phyloP scores from a whole-genome alignment of 2,888 invertebrate genomes.

The Rotaria socialis region DNA sequence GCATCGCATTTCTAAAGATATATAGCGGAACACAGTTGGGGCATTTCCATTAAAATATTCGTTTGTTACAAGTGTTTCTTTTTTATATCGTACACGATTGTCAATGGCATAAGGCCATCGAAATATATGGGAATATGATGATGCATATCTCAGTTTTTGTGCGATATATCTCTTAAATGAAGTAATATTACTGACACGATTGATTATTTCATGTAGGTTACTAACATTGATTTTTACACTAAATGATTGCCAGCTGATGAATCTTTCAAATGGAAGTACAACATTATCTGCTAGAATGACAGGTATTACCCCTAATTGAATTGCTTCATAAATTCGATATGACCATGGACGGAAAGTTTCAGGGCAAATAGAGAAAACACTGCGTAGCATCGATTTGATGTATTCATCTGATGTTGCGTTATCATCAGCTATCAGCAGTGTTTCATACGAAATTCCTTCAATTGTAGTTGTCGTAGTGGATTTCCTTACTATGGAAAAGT shows the following conservation, averaged over 20 bases:
- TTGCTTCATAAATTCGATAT: background rate
- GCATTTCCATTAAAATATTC: background rate
- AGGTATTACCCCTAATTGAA: background rate
- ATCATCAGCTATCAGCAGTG: background rate
- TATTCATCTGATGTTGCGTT: background rate
- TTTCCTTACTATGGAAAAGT: background rate
- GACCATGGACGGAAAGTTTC: background rate
- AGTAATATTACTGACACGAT: background rate
- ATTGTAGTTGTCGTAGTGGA: background rate
- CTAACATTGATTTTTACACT: background rate
- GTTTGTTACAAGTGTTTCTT: background rate
- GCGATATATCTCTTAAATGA: background rate
- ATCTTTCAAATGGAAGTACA: constrained; percentile 7
- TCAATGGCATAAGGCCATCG: background rate
- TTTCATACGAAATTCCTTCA: background rate
- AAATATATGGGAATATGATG: background rate
- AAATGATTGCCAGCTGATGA: background rate
- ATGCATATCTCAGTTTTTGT: background rate
- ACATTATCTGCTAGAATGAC: background rate
- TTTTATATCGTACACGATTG: background rate
- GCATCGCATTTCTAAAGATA: background rate
- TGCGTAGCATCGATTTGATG: background rate
- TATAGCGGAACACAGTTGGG: background rate
- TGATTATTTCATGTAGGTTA: background rate
- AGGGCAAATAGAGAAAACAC: background rate